These are phyloP conservation scores for Dicerorhinus sumatrensis DNA, from an alignment of 2,113 vertebrate genomes.

Conservation along the genomic window DNA sequence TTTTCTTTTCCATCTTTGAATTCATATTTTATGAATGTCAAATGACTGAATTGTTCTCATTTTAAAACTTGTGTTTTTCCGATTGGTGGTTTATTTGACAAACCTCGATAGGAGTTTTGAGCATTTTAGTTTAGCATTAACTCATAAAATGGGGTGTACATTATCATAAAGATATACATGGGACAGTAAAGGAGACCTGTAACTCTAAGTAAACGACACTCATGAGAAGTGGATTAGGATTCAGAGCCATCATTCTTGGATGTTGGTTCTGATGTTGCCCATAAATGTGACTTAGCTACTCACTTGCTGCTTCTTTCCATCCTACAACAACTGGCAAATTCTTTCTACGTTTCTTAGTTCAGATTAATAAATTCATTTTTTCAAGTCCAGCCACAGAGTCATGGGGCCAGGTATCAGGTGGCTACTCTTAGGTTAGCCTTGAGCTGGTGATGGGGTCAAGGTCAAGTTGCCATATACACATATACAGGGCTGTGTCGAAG, in stretches of 20 bases:
- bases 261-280: background rate
- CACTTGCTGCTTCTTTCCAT: background rate
- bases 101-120: background rate
- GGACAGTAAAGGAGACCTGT: background rate
- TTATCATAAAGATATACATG: background rate
- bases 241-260: background rate
- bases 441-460: background rate
- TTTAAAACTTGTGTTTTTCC: background rate
- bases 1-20: constrained; percentile 11
- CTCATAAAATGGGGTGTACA: background rate
- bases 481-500: background rate
- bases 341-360: background rate
- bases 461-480: background rate
- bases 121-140: background rate
- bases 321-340: background rate
- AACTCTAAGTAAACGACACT: background rate
- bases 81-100: background rate
- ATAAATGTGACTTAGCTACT: background rate
- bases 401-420: background rate
- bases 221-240: background rate
- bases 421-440: background rate
- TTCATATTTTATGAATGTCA: background rate
- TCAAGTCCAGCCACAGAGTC: background rate
- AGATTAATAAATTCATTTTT: background rate
- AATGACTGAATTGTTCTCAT: background rate